Evolutionary conservation across 2,113 vertebrate species (phyloP).

Genomic region (Eolophus roseicapilla): DNA sequence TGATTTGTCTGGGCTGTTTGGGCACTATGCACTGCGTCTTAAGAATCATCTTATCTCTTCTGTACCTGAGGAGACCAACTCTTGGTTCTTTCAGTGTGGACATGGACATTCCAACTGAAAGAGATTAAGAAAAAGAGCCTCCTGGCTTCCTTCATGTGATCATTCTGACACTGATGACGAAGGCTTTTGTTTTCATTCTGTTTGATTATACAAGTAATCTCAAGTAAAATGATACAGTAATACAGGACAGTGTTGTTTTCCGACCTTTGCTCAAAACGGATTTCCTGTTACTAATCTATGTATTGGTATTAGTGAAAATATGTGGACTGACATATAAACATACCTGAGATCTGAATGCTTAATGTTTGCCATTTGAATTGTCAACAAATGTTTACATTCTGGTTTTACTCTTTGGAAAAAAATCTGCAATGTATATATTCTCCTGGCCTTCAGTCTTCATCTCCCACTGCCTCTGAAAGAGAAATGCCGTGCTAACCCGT

Average conservation of each 20-base stretch:
- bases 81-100: background rate
- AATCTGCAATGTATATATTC: background rate
- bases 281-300: background rate
- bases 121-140: background rate
- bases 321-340: rapidly evolving
- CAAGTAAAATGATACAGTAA: background rate
- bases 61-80: background rate
- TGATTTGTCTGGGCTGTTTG: background rate
- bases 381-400: background rate
- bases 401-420: background rate
- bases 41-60: background rate
- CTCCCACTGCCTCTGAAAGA: background rate
- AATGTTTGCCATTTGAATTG: background rate
- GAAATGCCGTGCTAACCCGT: background rate
- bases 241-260: background rate
- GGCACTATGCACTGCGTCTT: background rate
- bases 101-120: background rate
- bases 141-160: background rate
- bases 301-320: background rate
- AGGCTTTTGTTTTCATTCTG: background rate
- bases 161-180: background rate
- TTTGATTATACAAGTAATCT: background rate
- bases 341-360: background rate
- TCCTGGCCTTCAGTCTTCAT: background rate
- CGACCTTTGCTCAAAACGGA: background rate